Base-by-base conservation (phyloP, 2,797 vertebrate genomes). In the Apogon hyalosoma region DNA sequence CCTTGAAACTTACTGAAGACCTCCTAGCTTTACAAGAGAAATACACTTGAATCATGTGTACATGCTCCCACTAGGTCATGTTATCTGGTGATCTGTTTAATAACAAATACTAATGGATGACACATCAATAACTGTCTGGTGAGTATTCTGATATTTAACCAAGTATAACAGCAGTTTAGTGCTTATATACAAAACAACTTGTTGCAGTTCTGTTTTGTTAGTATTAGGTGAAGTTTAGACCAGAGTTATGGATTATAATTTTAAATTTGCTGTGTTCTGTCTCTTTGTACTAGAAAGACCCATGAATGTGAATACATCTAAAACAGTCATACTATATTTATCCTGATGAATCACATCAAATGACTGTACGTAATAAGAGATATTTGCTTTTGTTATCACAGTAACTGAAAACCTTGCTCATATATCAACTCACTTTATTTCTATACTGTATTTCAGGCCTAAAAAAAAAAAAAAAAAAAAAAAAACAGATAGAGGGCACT, bases 61-160 rank as follows among this genome's bases (percentile, higher is more conserved):
- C 75, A 79, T 65, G 62, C 69, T 74, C 69, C 42, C 65, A 75
- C 72, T 84, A 83, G 80, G 59, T 63, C 64, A 54, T 83, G 62
- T 46, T 72, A 55, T 60, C 63, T 15, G 55, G 71, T 69, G 14
- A 73, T 59, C 66, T 83, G 80, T 85, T 74, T 86, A 75, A 83
- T 36, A 36, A 36, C 69, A 66, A 56, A 57, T 39, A 69, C 73
- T 87, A 88, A 77, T 86, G 78, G 84, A 85, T 88, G 83, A 87
- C 77, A 62, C 76, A 63, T 58, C 63, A 69, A 36, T 45, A 75
- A 71, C 63, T 66, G 57, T 79, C 67, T 63, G 59, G 67, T 69
- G 61, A 81, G 65, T 73, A 65, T 79, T 84, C 63, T 62, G 55
- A 80, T 58, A 31, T 36, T 55, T 43, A 16, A 54, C 48, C 39